Percentiles rank a stretch among this genome's conserved stretches.
These are phyloP conservation scores for Dasysyrphus tricinctus DNA, from an alignment of 2,888 invertebrate species.

Conservation along the genomic window DNA sequence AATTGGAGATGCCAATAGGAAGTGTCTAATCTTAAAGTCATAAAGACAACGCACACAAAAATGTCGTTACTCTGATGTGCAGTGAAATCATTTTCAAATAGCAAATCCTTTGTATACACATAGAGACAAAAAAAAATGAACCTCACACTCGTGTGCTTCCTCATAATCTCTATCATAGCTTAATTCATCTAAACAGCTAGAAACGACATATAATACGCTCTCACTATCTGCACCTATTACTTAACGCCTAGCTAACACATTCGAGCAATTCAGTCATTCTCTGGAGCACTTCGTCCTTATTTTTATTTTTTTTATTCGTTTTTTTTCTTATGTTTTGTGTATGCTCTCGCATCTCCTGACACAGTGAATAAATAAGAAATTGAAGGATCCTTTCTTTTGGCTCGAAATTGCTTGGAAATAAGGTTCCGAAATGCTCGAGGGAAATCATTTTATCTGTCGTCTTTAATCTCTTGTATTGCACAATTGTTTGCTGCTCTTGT, in stretches of 20 bases:
- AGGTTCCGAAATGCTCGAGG: slow-evolving; percentile 70
- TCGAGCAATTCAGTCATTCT: slow-evolving; percentile 62
- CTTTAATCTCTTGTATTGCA: slow-evolving; percentile 72
- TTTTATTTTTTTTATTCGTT: slow-evolving; percentile 14
- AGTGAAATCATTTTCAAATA: slow-evolving; percentile 59
- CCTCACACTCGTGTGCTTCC: slow-evolving; percentile 11
- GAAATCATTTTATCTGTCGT: slow-evolving; percentile 74
- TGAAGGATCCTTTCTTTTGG: slow-evolving; percentile 58
- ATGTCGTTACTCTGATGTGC: slow-evolving; percentile 25
- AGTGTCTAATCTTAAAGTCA: slow-evolving; percentile 56
- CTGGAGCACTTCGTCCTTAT: slow-evolving; percentile 58
- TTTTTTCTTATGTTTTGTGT: slow-evolving; percentile 19
- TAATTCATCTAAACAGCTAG: slow-evolving; percentile 59
- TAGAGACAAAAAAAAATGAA: slow-evolving; percentile 33
- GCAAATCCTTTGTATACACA: slow-evolving; percentile 16
- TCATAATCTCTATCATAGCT: slow-evolving; percentile 45
- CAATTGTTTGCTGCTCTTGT: slow-evolving; percentile 67
- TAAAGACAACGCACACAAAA: slow-evolving; percentile 53
- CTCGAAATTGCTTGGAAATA: slow-evolving; percentile 70
- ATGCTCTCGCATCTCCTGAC: slow-evolving; percentile 53
- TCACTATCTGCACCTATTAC: slow-evolving; percentile 60
- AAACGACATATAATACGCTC: slow-evolving; percentile 54
- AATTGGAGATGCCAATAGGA: slow-evolving; percentile 32
- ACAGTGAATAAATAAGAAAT: slow-evolving; percentile 67
- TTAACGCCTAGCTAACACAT: slow-evolving; percentile 60